phyloP scores from a whole-genome alignment of 2,113 vertebrate species.

The Montifringilla adamsi region DNA sequence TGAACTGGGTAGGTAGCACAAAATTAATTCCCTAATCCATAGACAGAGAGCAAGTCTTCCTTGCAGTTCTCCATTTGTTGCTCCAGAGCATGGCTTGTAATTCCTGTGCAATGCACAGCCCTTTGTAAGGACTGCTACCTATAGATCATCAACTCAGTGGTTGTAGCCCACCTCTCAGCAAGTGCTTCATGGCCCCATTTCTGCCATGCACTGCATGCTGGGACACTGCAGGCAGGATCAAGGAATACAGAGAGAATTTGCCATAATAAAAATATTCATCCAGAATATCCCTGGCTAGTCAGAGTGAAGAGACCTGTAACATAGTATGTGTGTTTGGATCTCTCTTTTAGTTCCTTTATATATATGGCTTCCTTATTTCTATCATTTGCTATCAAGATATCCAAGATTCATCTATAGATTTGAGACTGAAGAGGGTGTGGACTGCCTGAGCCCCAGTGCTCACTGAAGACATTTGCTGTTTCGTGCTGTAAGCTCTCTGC shows the following conservation, averaged over 20 bases:
- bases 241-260: not conserved
- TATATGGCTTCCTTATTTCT: not conserved
- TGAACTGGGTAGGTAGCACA: not conserved
- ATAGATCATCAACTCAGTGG: not conserved
- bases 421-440: not conserved
- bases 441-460: not conserved
- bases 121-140: not conserved
- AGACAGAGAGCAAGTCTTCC: not conserved
- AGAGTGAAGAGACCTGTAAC: not conserved
- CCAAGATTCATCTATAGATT: not conserved
- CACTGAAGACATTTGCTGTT: not conserved
- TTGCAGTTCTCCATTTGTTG: not conserved
- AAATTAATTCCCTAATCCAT: not conserved
- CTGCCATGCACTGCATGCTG: not conserved
- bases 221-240: not conserved
- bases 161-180: not conserved
- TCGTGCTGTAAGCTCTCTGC: not conserved
- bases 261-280: not conserved
- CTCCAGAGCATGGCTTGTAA: not conserved
- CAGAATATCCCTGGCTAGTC: not conserved
- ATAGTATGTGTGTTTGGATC: rapidly evolving
- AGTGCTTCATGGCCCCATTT: not conserved
- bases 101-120: not conserved
- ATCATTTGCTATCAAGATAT: not conserved
- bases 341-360: not conserved